Base-by-base conservation (phyloP, 2,797 vertebrate species). In the Sebastes baramenuke region DNA sequence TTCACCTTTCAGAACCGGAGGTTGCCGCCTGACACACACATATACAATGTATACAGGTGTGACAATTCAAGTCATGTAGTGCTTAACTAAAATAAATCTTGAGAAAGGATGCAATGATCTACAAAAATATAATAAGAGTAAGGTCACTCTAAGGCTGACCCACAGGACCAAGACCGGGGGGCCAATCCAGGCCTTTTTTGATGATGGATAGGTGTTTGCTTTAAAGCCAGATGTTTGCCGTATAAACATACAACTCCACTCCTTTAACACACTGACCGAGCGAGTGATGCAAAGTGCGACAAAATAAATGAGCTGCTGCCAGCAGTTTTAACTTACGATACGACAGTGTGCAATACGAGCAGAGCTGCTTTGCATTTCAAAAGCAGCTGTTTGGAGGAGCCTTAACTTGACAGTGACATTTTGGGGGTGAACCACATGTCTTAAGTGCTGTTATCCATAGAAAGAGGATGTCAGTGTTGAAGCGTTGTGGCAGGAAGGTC, bases 381-480 rank as follows among this genome's bases (percentile, higher is more conserved):
- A 25, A 72, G 54, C 69, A 60, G 62, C 46, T 27, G 61, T 72
- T 79, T 59, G 49, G 62, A 72, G 55, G 29, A 67, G 38, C 49
- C 29, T 60, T 22, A 59, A 59, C 30, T 72, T 59, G 38, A 62
- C 27, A 58, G 36, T 49, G 54, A 79, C 56, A 72, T 52, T 29
- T 49, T 49, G 12, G 29, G 55, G 62, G 62, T 42, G 61, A 59
- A 66, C 61, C 77, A 66, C 52, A 32, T 27, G 69, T 72, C 54
- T 29, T n/a, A 72, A 52, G 55, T 29, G 55, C 42, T 72, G 29
- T 60, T 67, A 60, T 59, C 62, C 62, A 66, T n/a, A 52, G 54
- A 67, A 72, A 36, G 62, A 67, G 29, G 29, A 79, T 72, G 69
- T 72, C 62, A 61, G 29, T n/a, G 61, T 36, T 6, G 54, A 79